phyloP scores from a whole-genome alignment of 2,797 vertebrate species.

The Darevskia mixta region DNA sequence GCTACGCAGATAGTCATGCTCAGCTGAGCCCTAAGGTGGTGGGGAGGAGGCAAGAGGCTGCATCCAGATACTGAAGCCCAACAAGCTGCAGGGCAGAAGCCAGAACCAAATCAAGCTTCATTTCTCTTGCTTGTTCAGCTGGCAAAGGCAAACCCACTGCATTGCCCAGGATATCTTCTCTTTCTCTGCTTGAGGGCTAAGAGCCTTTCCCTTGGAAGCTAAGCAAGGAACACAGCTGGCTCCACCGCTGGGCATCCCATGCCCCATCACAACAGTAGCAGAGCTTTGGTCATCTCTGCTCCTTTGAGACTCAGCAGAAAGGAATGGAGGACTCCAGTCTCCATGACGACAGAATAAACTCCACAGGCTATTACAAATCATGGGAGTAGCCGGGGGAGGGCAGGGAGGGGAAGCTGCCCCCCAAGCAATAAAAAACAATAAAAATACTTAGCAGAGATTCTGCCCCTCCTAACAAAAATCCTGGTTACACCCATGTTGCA shows the following conservation, averaged over 20 bases:
- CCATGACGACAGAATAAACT: constrained; percentile 89
- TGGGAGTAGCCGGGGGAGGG: constrained; percentile 62
- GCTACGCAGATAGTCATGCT: background rate
- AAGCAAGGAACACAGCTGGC: background rate
- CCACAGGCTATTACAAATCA: constrained; percentile 89
- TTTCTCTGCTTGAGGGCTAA: background rate
- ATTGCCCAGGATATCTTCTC: background rate
- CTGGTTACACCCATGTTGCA: no score
- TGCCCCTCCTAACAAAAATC: no score
- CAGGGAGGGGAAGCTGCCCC: no score
- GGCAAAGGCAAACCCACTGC: background rate
- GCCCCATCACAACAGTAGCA: background rate
- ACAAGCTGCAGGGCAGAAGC: background rate
- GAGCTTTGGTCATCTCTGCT: background rate
- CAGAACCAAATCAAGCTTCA: background rate
- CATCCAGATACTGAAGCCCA: background rate
- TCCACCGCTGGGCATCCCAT: background rate
- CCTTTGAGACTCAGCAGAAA: constrained; percentile 81
- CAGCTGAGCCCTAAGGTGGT: no score
- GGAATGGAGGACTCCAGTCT: constrained; percentile 87
- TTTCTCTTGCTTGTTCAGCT: background rate
- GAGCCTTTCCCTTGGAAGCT: background rate
- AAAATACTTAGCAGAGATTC: no score
- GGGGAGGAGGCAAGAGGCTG: background rate
- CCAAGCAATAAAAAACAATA: no score